Evolutionary conservation across 2,113 vertebrate genomes (phyloP).

Genomic region (Ariopsis seemanni): DNA sequence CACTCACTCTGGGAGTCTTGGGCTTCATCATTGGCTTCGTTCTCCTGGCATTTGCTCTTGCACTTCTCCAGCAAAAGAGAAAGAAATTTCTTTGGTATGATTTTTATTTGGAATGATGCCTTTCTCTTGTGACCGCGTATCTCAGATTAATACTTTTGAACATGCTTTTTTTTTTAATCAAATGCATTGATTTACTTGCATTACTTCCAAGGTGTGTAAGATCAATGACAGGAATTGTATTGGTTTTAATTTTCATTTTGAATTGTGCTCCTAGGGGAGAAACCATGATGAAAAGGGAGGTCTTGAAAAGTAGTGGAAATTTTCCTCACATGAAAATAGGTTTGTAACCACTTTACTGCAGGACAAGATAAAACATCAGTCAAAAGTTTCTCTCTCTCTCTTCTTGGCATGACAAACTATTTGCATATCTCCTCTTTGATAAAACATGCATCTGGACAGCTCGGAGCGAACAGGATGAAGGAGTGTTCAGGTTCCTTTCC

Average conservation of each 20-base stretch:
- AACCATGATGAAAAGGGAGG: neutral
- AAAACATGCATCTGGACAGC: neutral
- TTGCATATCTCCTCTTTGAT: neutral
- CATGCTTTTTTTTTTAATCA: neutral
- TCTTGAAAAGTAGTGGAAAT: neutral
- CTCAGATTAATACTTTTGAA: neutral
- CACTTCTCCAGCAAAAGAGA: constrained; percentile 65
- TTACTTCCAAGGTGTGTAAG: neutral
- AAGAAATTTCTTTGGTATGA: constrained; percentile 60
- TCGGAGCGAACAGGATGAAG: neutral
- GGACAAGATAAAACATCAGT: neutral
- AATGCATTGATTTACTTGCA: neutral
- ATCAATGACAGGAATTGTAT: neutral
- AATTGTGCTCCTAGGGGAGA: constrained; percentile 35
- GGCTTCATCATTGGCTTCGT: constrained; percentile 65
- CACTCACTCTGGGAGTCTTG: constrained; percentile 68
- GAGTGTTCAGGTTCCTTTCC: neutral
- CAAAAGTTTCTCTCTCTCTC: neutral
- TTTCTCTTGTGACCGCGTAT: neutral
- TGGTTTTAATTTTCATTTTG: neutral
- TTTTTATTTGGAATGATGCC: neutral
- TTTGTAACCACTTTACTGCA: neutral
- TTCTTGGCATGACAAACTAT: neutral
- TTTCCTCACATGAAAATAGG: neutral
- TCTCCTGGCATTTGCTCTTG: constrained; percentile 63